phyloP scores from a whole-genome alignment of 2,797 vertebrate species.

The Trematomus bernacchii region DNA sequence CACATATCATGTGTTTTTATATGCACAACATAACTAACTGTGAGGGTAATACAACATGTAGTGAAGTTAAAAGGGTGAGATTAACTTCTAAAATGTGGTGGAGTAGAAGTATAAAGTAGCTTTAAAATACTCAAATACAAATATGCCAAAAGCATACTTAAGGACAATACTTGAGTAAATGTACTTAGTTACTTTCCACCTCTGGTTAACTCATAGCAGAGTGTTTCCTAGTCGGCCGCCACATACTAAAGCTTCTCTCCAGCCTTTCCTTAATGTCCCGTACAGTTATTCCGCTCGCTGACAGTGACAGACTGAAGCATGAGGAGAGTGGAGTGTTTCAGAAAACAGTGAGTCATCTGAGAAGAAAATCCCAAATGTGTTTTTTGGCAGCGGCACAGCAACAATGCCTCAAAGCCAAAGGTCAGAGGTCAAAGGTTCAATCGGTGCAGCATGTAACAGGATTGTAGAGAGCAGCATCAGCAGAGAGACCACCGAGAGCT shows the following conservation, averaged over 20 bases:
- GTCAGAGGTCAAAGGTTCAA: conserved; percentile 72
- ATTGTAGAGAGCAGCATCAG: conserved; percentile 22
- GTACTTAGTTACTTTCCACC: too few species aligned
- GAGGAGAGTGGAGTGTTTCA: conserved; percentile 67
- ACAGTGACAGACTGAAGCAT: conserved; percentile 47
- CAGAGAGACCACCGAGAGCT: conserved; percentile 20
- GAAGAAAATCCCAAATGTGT: conserved; percentile 54
- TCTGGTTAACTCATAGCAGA: conserved; percentile 12
- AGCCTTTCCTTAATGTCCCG: conserved; percentile 16
- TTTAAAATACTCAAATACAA: too few species aligned
- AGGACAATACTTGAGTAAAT: too few species aligned
- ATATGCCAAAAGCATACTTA: too few species aligned
- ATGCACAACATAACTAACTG: too few species aligned
- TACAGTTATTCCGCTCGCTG: conserved; percentile 20
- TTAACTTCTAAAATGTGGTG: too few species aligned
- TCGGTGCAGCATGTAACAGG: conserved; percentile 42
- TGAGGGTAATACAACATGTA: too few species aligned
- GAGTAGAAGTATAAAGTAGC: too few species aligned
- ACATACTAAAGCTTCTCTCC: conserved; percentile 22
- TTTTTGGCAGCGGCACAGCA: conserved; percentile 55
- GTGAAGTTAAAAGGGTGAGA: too few species aligned
- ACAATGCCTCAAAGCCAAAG: conserved; percentile 50
- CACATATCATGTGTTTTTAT: too few species aligned
- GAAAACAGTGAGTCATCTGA: conserved; percentile 73
- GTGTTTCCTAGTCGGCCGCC: conserved; percentile 10